These are phyloP conservation scores for Zaprionus lineosus DNA, from an alignment of 2,888 invertebrate genomes.

Conservation along the genomic window DNA sequence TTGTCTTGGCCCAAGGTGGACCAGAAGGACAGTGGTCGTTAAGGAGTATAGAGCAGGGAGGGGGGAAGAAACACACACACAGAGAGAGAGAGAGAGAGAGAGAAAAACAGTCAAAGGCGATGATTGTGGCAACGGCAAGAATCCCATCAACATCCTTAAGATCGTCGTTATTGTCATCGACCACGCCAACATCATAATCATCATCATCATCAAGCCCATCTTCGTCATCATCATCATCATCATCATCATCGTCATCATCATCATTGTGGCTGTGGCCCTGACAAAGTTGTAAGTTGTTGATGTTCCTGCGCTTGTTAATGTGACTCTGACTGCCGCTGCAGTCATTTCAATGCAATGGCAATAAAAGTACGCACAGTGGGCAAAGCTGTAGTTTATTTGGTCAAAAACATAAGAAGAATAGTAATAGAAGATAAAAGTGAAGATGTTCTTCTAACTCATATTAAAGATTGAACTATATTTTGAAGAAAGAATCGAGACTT, in stretches of 20 bases:
- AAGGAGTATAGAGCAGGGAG: no score
- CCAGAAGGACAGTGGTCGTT: no score
- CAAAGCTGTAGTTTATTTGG: slow-evolving; percentile 16
- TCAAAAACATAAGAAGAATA: no score
- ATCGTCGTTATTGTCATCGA: no score
- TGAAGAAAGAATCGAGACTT: no score
- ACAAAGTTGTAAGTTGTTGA: slow-evolving; percentile 75
- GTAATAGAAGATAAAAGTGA: no score
- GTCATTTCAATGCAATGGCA: slow-evolving; percentile 58
- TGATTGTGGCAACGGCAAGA: slow-evolving; percentile 32
- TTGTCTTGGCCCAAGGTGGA: slow-evolving; percentile 65
- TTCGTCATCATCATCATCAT: slow-evolving; percentile 17
- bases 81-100: neutral
- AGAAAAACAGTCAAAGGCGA: no score
- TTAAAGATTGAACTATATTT: no score
- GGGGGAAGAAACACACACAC: neutral
- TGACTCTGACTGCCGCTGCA: slow-evolving; percentile 49
- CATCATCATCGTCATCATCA: slow-evolving; percentile 14
- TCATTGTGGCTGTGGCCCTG: slow-evolving; percentile 35
- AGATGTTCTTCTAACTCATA: no score
- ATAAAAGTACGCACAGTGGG: slow-evolving; percentile 55
- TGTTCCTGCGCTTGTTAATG: slow-evolving; percentile 65
- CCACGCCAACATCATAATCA: slow-evolving; percentile 4
- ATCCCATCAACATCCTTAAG: no score
- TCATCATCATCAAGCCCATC: slow-evolving; percentile 1